Percentiles rank a stretch among this genome's conserved stretches.
phyloP scores from a whole-genome alignment of 1,140 invertebrate genomes.

The Bombyx mandarina region DNA sequence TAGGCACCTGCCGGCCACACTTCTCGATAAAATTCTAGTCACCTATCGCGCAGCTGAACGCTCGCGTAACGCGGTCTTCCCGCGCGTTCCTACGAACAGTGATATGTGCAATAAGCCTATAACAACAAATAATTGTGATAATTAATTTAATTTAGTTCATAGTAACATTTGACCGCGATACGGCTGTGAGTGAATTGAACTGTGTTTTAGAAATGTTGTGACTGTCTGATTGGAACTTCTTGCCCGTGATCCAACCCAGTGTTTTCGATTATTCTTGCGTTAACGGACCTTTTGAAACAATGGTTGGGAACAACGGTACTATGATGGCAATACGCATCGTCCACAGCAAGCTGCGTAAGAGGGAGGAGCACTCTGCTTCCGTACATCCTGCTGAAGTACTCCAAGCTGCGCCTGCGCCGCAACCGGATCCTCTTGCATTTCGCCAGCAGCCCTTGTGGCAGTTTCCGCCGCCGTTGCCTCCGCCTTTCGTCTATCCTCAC shows the following conservation, averaged over 20 bases:
- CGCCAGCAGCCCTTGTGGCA: conserved; percentile 83
- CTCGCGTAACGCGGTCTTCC: conserved; percentile 60
- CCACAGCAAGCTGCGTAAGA: conserved; percentile 87
- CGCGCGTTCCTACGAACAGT: conserved; percentile 70
- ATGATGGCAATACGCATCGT: conserved; percentile 89
- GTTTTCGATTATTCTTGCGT: conserved; percentile 61
- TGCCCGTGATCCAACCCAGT: conserved; percentile 65
- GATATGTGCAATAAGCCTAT: conserved; percentile 70
- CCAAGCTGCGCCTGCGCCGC: conserved; percentile 69
- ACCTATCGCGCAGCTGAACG: conserved; percentile 58
- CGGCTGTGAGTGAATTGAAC: conserved; percentile 63
- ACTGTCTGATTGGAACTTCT: conserved; percentile 66
- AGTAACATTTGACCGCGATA: conserved; percentile 53
- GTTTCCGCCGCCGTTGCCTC: conserved; percentile 81
- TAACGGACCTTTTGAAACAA: conserved; percentile 60
- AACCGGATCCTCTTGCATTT: conserved; percentile 66
- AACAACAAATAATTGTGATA: conserved; percentile 70
- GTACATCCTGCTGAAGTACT: conserved; percentile 78
- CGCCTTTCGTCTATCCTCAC: conserved; percentile 82
- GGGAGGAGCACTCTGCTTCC: conserved; percentile 80
- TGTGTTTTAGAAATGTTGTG: conserved; percentile 66
- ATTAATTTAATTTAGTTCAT: conserved; percentile 68
- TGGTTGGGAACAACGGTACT: conserved; percentile 86
- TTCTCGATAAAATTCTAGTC: conserved; percentile 69
- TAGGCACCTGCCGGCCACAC: conserved; percentile 71